phyloP scores from a whole-genome alignment of 2,888 invertebrate genomes.

The Caenorhabditis wallacei region DNA sequence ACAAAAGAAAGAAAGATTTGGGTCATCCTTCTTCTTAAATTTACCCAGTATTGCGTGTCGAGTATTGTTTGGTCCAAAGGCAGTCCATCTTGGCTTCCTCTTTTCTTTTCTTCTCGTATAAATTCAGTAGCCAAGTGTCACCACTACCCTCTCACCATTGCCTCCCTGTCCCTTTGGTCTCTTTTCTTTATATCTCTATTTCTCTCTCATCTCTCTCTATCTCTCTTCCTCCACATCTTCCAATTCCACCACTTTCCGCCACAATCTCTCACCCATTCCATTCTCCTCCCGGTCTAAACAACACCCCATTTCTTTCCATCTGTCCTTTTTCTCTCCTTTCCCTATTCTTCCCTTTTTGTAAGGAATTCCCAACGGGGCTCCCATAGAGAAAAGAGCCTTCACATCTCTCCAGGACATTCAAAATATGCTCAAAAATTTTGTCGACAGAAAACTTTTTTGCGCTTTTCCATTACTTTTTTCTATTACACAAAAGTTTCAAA shows the following conservation, averaged over 20 bases:
- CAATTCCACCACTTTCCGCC: conserved; percentile 27
- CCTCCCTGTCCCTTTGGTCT: neutral
- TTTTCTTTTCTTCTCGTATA: conserved; percentile 46
- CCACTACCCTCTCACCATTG: conserved; percentile 26
- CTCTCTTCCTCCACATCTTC: neutral
- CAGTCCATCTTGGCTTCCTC: conserved; percentile 53
- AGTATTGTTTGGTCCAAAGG: neutral
- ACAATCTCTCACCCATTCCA: conserved; percentile 29
- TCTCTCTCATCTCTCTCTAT: conserved; percentile 33
- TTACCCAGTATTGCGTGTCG: conserved; percentile 50
- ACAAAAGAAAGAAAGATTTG: conserved; percentile 15
- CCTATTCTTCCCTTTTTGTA: conserved; percentile 1
- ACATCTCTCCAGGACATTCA: conserved; percentile 21
- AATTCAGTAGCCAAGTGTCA: conserved; percentile 63
- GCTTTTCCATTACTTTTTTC: conserved; percentile 39
- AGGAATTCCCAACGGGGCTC: conserved; percentile 47
- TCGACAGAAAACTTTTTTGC: conserved; percentile 29
- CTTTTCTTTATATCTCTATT: conserved; percentile 28
- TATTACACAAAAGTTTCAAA: conserved; percentile 18
- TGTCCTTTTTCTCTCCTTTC: conserved; percentile 54
- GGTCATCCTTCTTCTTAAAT: conserved; percentile 4
- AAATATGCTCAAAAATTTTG: conserved; percentile 38
- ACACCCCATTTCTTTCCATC: conserved; percentile 59
- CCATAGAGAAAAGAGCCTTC: conserved; percentile 5
- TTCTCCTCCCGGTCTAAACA: conserved; percentile 19